phyloP scores from a whole-genome alignment of 2,113 vertebrate species.

The Phaetusa simplex region DNA sequence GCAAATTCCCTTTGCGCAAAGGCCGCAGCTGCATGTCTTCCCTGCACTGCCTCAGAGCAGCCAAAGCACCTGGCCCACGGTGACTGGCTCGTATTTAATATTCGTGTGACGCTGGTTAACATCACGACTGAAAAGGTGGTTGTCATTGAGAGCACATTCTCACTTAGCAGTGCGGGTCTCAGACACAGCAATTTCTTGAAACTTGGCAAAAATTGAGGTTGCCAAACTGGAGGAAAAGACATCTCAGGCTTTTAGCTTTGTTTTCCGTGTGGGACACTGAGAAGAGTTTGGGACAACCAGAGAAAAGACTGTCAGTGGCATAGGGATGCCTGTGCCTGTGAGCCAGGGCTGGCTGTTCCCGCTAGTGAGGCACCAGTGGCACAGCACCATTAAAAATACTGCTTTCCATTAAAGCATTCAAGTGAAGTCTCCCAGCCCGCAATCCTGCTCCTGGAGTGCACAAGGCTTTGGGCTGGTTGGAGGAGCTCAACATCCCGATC shows the following conservation, averaged over 20 bases:
- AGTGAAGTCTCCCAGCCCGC: not conserved
- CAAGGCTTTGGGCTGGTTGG: not conserved
- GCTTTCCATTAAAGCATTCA: not conserved
- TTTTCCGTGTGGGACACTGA: not conserved
- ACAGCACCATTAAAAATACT: not conserved
- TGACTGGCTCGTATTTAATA: not conserved
- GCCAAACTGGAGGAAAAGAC: rapidly evolving
- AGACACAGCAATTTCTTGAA: not conserved
- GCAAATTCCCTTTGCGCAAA: not conserved
- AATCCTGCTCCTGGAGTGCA: not conserved
- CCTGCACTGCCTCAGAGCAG: not conserved
- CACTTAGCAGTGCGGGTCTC: not conserved
- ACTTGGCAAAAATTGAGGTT: not conserved
- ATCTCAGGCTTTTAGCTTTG: not conserved
- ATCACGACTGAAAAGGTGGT: not conserved
- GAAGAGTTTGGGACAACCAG: not conserved
- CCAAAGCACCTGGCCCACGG: not conserved
- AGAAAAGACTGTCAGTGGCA: not conserved
- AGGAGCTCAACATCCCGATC: not conserved
- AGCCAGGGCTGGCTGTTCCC: not conserved
- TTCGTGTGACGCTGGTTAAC: not conserved
- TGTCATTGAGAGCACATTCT: not conserved
- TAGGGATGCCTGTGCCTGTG: not conserved
- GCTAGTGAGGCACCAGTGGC: not conserved
- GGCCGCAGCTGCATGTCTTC: not conserved